Base-by-base conservation (phyloP, 2,113 vertebrate genomes). In the Pygoscelis adeliae region DNA sequence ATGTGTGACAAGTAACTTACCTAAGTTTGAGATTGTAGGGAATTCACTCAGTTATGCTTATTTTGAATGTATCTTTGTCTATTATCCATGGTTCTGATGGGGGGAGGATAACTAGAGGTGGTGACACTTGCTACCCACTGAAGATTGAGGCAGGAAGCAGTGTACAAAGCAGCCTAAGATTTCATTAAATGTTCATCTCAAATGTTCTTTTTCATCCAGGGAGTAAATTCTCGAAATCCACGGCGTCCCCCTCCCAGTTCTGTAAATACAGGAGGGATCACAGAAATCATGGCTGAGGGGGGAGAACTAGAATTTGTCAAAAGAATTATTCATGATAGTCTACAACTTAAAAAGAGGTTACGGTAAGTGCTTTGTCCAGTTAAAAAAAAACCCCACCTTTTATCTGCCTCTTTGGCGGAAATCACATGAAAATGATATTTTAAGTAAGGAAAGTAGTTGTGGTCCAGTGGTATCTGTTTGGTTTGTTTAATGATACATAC, bases 271-370 rank as follows among this genome's bases (percentile, higher is more conserved):
- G 99, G 99, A 36, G 99, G 99, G 8, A 99, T 99, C 97, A 99
- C 99, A 27, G 99, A 99, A 98, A 99, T 99, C 96, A 99, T 99
- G 99, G 99, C 99, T 30, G 99, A 99, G 97, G 99, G 99, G 5
- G 99, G 99, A 32, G 99, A 99, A 92, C 97, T 99, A 84, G 99
- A 99, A 97, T 99, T 99, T 98, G 99, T 99, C 84, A 99, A 99
- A 97, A 99, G 99, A 97, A 99, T 99, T 97, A 99, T 99, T 96
- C 99, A 99, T n/a, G 99, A 99, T 98, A 99, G 99, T 97, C 98
- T 99, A 91, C 99, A 99, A 52, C 99, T 99, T 80, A 99, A 99
- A 98, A 99, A 98, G 94, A 99, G 99, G 80, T 98, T 99, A 76
- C 97, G 99, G 99, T 99, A 97, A 96, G 97, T 70, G 36, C 21